A percentile compares a stretch with the other conserved stretches of the same genome.
phyloP scores from a whole-genome alignment of 2,113 vertebrate species.

The Leptosomus discolor region DNA sequence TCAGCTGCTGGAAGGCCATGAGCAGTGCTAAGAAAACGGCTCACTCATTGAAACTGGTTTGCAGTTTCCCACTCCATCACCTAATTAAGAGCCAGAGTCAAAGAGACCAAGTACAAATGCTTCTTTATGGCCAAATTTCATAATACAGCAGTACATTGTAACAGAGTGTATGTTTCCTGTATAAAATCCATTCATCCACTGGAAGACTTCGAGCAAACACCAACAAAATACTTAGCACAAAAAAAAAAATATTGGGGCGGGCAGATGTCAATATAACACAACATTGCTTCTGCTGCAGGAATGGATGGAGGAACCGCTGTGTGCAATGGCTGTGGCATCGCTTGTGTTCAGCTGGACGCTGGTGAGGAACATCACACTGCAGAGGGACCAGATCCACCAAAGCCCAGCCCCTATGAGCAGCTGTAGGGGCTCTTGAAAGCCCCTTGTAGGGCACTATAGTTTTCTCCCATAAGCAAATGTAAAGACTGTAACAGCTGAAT shows the following conservation, averaged over 20 bases:
- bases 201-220: not conserved
- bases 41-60: not conserved
- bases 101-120: not conserved
- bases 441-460: no score
- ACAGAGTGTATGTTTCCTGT: accelerated
- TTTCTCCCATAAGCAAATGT: not conserved
- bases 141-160: not conserved
- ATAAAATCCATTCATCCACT: not conserved
- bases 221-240: not conserved
- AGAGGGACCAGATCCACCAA: not conserved
- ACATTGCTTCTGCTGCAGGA: not conserved
- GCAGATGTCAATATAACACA: not conserved
- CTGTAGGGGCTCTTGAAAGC: not conserved
- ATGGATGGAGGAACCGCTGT: not conserved
- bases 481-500: not conserved
- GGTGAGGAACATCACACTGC: not conserved
- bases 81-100: not conserved
- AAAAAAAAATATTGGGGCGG: not conserved
- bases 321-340: accelerated
- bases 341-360: not conserved
- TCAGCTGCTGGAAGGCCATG: not conserved
- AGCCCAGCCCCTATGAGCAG: not conserved
- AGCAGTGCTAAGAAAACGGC: not conserved
- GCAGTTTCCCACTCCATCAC: not conserved
- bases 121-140: not conserved